Percentiles rank a stretch among this genome's conserved stretches.
These are phyloP conservation scores for Sanderia malayensis DNA, from an alignment of 30 jellyfish, hydroid and myxozoan species.

Conservation along the genomic window DNA sequence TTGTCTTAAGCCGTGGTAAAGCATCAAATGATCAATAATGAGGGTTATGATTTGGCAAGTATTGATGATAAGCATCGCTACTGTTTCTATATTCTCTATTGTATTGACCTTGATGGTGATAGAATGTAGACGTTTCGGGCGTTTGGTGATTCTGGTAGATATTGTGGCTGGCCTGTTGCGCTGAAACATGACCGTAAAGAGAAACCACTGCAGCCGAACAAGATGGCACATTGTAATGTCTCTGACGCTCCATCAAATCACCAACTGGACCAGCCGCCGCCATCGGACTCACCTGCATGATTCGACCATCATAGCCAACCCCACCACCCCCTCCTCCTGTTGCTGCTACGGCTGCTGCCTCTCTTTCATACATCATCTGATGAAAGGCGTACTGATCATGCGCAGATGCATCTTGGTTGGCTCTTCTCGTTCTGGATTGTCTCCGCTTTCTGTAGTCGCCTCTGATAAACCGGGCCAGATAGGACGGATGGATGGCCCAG, in stretches of 20 bases:
- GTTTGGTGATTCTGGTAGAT: neutral
- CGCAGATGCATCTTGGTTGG: slow-evolving; percentile 13
- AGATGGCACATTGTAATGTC: slow-evolving; percentile 39
- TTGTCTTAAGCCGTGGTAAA: too few species aligned
- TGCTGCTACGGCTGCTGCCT: slow-evolving; percentile 12
- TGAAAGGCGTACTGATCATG: slow-evolving; percentile 44
- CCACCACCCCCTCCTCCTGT: too few species aligned
- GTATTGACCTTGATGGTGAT: neutral
- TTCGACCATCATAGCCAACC: slow-evolving; percentile 21
- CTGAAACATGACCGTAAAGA: neutral
- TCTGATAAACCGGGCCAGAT: slow-evolving; percentile 57
- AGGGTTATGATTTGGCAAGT: neutral
- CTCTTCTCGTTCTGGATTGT: slow-evolving; percentile 36
- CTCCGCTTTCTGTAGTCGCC: slow-evolving; percentile 65
- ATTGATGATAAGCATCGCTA: neutral
- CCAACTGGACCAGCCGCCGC: slow-evolving; percentile 1
- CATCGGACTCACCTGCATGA: slow-evolving; percentile 22
- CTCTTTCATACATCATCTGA: slow-evolving; percentile 28
- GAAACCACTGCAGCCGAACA: slow-evolving; percentile 14
- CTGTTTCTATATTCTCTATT: neutral
- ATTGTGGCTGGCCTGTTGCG: neutral
- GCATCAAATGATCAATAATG: neutral
- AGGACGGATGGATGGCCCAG: slow-evolving; percentile 96
- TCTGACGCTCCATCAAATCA: slow-evolving; percentile 20
- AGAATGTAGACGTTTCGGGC: neutral